Evolutionary conservation across 2,113 vertebrate genomes (phyloP), one percentile per base, ranked within the genome.

Genomic region (Aphyosemion australe): DNA sequence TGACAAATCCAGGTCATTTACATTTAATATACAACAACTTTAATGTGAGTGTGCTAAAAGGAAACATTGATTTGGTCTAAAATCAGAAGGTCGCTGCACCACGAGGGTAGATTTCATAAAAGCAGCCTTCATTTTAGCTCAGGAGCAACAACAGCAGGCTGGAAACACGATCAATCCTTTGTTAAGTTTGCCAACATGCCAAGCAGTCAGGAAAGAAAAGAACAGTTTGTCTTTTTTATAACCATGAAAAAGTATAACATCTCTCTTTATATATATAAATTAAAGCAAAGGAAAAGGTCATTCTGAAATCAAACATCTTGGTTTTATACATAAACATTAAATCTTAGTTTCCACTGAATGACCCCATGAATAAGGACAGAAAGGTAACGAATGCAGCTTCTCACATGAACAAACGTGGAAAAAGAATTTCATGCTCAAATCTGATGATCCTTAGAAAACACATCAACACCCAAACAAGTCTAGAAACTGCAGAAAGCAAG

Each of bases 1-100:
- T 65, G 57, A 85, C 65, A 89, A 76, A 88, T 82, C 32, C 18
- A 69, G 81, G 78, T 85, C 89, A 79, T 83, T 88, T 88, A 92
- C 86, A 51, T 74, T 86, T 77, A 81, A 85, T 87, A 78, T 85
- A 68, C 90, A 86, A 70, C 4, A 73, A 47, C 68, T 82, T 84
- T 82, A 66, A 65, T 59, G 65, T 42, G 68, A 82, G 82, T 48
- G 84, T 34, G 77, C 48, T 61, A 70, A 52, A 64, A 78, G 69
- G 62, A 90, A 64, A 69, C 31, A 71, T 26, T 77, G 37, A 80
- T 31, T 86, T 65, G 49, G 18, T 52, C 48, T 61, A 60, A 72
- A 60, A 51, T 79, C n/a, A 72, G n/a, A 14, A 13, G 68, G 48
- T 61, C 65, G 66, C 56, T 69, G 59, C 49, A 53, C 64, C 42